Percentiles rank a stretch among this genome's conserved stretches.
Conservation (phyloP, 2,888 invertebrate species). For the Aspidiotus rigidus region DNA sequence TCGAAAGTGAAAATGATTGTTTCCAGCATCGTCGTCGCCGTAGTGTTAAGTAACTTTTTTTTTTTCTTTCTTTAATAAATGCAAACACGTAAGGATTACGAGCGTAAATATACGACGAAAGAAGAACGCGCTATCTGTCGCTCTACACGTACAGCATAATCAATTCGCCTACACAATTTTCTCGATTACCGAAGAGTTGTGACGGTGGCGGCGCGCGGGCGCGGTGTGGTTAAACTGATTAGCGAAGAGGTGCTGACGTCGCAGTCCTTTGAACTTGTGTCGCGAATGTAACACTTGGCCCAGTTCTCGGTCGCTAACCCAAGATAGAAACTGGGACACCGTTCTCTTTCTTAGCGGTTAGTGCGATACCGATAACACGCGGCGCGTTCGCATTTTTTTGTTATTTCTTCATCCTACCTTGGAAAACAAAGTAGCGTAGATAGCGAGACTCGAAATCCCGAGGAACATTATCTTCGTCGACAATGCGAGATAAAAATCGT, state of each 20-base stretch:
- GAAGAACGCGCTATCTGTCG: neutral
- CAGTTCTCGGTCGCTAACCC: conserved; percentile 33
- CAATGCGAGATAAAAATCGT: too few species aligned
- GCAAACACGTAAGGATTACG: neutral
- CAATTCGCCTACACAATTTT: neutral
- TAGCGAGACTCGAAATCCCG: too few species aligned
- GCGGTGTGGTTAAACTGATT: neutral
- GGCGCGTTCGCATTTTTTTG: neutral
- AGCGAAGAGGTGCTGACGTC: conserved; percentile 25
- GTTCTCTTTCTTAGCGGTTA: conserved; percentile 11
- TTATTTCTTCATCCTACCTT: conserved; percentile 13
- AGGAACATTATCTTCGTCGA: too few species aligned
- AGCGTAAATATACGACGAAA: neutral
- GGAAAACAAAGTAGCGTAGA: too few species aligned
- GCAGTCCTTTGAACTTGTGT: conserved; percentile 33
- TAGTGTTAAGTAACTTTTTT: too few species aligned
- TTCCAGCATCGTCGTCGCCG: too few species aligned
- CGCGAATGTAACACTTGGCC: conserved; percentile 33
- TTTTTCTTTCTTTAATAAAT: too few species aligned
- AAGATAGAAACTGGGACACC: conserved; percentile 29
- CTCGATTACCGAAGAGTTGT: neutral
- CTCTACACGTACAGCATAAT: neutral
- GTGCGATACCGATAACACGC: neutral
- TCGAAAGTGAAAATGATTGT: too few species aligned
- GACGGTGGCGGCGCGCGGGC: conserved; percentile 7